These are phyloP conservation scores for Epizoanthus illoricatus DNA, from an alignment of 92 coral and sea anemone genomes.

Conservation along the genomic window DNA sequence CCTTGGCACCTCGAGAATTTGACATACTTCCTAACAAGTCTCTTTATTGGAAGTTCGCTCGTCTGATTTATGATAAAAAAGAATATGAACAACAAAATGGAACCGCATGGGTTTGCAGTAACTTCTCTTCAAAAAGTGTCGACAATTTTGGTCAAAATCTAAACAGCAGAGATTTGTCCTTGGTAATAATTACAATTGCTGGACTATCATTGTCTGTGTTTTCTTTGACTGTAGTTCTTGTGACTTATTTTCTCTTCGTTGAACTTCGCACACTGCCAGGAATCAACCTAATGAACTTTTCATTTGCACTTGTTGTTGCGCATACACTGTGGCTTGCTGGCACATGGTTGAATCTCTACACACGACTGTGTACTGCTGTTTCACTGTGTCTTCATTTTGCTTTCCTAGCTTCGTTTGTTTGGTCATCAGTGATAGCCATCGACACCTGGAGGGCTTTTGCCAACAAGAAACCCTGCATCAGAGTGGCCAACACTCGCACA, in stretches of 20 bases:
- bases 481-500: not conserved
- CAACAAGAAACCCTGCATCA: not conserved
- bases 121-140: not conserved
- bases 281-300: conserved; percentile 45
- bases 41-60: conserved; percentile 8
- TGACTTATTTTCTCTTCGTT: conserved; percentile 33
- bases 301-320: conserved; percentile 24
- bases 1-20: not conserved
- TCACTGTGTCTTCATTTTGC: conserved; percentile 31
- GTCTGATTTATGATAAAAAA: not conserved
- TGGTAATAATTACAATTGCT: conserved; percentile 8
- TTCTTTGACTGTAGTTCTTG: conserved; percentile 28
- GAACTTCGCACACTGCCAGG: conserved; percentile 50
- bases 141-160: not conserved
- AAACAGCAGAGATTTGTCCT: not conserved
- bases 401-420: conserved; percentile 34
- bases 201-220: conserved; percentile 25
- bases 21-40: not conserved
- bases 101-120: not conserved
- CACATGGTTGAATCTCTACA: not conserved
- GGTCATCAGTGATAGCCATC: conserved; percentile 45
- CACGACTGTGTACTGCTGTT: conserved; percentile 11
- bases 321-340: conserved; percentile 7
- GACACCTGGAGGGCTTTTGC: conserved; percentile 46
- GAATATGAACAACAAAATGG: not conserved